Base-by-base conservation (phyloP, 1,140 invertebrate species). In the Helicoverpa zea region DNA sequence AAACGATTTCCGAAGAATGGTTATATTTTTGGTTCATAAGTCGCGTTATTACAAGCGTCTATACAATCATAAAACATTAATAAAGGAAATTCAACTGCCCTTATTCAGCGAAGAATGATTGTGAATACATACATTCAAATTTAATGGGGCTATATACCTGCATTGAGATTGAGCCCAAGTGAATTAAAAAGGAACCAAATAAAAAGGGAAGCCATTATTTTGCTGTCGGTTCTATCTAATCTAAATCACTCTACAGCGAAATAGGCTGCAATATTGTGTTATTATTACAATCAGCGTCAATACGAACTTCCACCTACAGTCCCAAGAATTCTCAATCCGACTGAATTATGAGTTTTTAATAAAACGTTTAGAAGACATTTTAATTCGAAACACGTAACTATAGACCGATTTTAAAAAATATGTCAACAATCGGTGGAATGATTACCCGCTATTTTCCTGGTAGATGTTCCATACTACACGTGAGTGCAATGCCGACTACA, bases 401-500 rank as follows among this genome's bases (percentile, higher is more conserved):
- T 43, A 11, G 12, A 43, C 7, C 14, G 2, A 35, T 52, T 13
- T 29, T 2, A 10, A 12, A 35, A 77, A 66, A 49, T 43, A 52
- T 51, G 70, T 43, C 9, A 43, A 74, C 70, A 47, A 74, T 58
- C 2, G 58, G 13, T 64, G 13, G 14, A 64, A 54, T 58, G 9
- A 66, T 54, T 66, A 77, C 14, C 51, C 61, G 59, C 23, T 70
- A 70, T 79, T 77, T 79, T 56, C 64, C 16, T 29, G 29, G 51
- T 70, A 56, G 75, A 35, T 77, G 14, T 66, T 52, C 76, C 51
- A 47, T 18, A 68, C 29, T 68, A 49, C 51, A 29, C 74, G 43
- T 64, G 64, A 79, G 58, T 78, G 56, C 43, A 64, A 70, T 76
- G 63, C 51, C 64, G 68, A 47, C 54, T 56, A 79, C 59, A 63